Conservation (phyloP, 2,113 vertebrate species). For the Camelus bactrianus region DNA sequence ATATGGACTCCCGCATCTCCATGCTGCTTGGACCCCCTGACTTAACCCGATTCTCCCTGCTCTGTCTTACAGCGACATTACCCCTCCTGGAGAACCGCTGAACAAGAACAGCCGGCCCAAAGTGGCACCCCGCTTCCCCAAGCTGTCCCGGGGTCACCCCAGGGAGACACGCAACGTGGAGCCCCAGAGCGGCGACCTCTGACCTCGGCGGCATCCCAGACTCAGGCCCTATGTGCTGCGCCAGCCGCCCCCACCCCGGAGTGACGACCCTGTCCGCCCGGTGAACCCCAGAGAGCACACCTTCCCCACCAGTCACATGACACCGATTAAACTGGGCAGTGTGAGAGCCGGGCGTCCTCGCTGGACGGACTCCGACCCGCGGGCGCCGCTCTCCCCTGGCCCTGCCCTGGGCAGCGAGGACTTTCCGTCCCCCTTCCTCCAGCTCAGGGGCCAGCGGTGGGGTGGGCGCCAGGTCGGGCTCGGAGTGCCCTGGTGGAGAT, state of each 20-base stretch:
- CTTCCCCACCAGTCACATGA: constrained; percentile 29
- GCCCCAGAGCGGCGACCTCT: constrained; percentile 98
- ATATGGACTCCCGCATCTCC: accelerated
- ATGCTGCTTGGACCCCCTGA: accelerated
- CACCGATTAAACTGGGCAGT: constrained; percentile 77
- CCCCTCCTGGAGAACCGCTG: constrained; percentile 88
- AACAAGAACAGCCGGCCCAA: constrained; percentile 90
- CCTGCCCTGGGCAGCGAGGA: background rate
- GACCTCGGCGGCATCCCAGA: constrained; percentile 66
- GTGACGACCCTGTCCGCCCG: constrained; percentile 66
- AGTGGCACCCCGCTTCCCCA: constrained; percentile 92
- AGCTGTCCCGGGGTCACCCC: constrained; percentile 91
- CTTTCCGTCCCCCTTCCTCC: background rate
- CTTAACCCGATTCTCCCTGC: constrained; percentile 22
- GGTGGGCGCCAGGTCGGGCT: accelerated
- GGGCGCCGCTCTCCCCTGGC: background rate
- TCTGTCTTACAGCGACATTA: constrained; percentile 89
- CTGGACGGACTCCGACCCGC: background rate
- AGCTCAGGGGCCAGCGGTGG: background rate
- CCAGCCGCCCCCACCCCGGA: constrained; percentile 42
- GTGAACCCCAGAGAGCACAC: constrained; percentile 69
- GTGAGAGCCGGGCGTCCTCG: constrained; percentile 43
- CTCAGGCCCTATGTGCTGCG: background rate
- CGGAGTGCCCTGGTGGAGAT: background rate
- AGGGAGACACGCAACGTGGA: constrained; percentile 93